Evolutionary conservation across 1,140 invertebrate species (phyloP).

Genomic region (Euwallacea fornicatus): DNA sequence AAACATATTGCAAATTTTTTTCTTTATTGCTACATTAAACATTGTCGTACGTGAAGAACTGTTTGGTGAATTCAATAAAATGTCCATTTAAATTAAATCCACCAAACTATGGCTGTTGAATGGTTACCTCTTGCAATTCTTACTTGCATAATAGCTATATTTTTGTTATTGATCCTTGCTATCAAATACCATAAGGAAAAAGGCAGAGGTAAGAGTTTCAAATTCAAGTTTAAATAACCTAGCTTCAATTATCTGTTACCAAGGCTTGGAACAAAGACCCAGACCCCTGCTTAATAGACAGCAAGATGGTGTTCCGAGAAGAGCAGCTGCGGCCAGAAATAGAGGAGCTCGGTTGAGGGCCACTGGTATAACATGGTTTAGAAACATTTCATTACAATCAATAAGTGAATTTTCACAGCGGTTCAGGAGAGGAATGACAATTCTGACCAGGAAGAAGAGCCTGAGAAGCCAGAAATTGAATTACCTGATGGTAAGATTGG

Average conservation of each 20-base stretch:
- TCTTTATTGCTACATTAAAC: too few relatives aligned
- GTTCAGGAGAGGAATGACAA: slow-evolving; percentile 42
- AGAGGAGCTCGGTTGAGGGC: slow-evolving; percentile 63
- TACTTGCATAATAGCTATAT: background rate
- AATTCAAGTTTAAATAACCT: background rate
- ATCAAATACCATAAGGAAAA: background rate
- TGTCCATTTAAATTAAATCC: too few relatives aligned
- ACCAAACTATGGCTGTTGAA: background rate
- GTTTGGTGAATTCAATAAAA: too few relatives aligned
- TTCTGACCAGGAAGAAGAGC: slow-evolving; percentile 52
- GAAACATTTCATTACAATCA: background rate
- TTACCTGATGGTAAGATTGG: slow-evolving; percentile 76
- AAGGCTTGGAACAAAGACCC: slow-evolving; percentile 8
- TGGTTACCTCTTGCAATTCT: background rate
- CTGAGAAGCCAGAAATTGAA: slow-evolving; percentile 53
- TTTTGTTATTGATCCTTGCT: background rate
- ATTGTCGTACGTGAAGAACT: too few relatives aligned
- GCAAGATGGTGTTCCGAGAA: slow-evolving; percentile 58
- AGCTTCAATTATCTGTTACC: background rate
- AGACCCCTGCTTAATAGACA: slow-evolving; percentile 45
- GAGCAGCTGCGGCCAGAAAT: slow-evolving; percentile 64
- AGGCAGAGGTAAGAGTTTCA: background rate
- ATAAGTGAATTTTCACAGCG: slow-evolving; percentile 33
- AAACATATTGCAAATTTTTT: too few relatives aligned
- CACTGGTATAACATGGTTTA: slow-evolving; percentile 53